Evolutionary conservation across 2,888 invertebrate species (phyloP), one percentile per base, ranked within the genome.

Genomic region (Tolmerus cingulatus): DNA sequence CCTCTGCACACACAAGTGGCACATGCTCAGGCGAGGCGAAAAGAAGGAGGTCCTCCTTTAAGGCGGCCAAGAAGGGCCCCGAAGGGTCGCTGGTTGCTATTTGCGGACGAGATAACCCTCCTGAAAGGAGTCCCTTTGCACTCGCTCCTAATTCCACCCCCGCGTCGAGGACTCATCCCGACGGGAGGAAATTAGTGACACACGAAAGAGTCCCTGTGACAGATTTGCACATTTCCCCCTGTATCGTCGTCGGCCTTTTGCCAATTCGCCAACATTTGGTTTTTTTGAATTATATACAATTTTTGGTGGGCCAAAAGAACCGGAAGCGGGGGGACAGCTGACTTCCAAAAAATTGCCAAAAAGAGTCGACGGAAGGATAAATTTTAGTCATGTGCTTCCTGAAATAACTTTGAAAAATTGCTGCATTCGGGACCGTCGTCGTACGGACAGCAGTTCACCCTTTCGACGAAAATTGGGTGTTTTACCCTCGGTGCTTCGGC

Each of bases 381-480:
- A 84, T 84, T 84, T 84, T 84, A 84, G 66, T 84, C 82, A 84
- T 84, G 82, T 84, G 66, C 46, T 84, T 84, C 82, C 82, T 84
- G 82, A 66, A 84, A 84, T 84, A 84, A 84, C 82, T 84, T 66
- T 66, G 82, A 66, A 66, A 84, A 84, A 84, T 84, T 84, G 82
- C 82, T 66, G 82, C 66, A 66, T 84, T 84, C 66, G 66, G 23
- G 14, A n/a, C 9, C 19, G 82, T 51, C 34, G 82, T 51, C 82
- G 40, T 66, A 40, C 40, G 37, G 37, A 12, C 37, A 51, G 40
- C 19, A 40, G 66, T 79, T 79, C 51, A 79, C 79, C 79, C 79
- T 79, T 79, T 79, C 79, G 66, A 23, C 37, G 40, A 23, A 84
- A 66, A 66, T 84, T 66, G 66, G 82, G 66, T 84, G 82, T 66